phyloP scores from a whole-genome alignment of 2,113 vertebrate genomes.

The Caretta caretta region DNA sequence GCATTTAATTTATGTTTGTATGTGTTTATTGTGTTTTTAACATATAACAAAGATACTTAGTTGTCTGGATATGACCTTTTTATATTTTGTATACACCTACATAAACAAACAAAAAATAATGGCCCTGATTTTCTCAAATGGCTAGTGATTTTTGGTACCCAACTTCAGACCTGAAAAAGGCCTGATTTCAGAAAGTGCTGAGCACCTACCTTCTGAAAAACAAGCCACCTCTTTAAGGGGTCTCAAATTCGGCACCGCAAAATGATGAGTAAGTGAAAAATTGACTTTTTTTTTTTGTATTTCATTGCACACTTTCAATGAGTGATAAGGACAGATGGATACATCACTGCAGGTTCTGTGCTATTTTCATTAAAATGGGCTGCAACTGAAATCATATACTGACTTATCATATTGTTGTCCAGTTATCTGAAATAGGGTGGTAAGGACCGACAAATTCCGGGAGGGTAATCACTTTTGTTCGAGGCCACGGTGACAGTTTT shows the following conservation, averaged over 20 bases:
- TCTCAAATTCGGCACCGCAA: too few species aligned
- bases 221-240: neutral
- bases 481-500: neutral
- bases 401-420: neutral
- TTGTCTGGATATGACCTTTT: neutral
- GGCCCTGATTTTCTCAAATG: neutral
- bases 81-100: neutral
- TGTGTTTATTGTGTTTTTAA: neutral
- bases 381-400: neutral
- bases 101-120: neutral
- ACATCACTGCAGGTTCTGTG: neutral
- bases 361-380: neutral
- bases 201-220: neutral
- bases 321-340: neutral
- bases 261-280: neutral
- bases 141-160: neutral
- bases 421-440: neutral
- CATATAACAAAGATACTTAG: neutral
- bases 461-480: neutral
- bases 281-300: too few species aligned
- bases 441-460: neutral
- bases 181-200: neutral
- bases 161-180: neutral
- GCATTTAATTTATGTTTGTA: neutral
- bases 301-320: neutral